phyloP scores from a whole-genome alignment of 2,888 invertebrate species.

The Diaprepes abbreviatus region DNA sequence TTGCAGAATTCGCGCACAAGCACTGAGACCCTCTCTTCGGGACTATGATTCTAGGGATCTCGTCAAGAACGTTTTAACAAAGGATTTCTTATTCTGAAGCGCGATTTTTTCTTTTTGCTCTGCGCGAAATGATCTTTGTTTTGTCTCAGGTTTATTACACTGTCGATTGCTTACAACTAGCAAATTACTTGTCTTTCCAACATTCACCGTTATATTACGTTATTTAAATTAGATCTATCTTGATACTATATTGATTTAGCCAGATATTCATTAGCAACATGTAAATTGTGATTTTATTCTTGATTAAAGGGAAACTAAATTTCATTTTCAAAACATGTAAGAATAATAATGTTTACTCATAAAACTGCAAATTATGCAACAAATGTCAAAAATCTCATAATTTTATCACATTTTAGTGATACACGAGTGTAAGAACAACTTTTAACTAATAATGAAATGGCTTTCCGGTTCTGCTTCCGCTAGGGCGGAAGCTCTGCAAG shows the following conservation, averaged over 20 bases:
- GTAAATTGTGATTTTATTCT: no score
- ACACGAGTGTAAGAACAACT: no score
- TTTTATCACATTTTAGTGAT: no score
- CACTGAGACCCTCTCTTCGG: conserved; percentile 55
- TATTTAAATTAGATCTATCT: not conserved
- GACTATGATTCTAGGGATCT: conserved; percentile 39
- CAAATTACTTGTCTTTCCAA: conserved; percentile 3
- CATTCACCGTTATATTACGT: not conserved
- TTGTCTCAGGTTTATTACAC: conserved; percentile 21
- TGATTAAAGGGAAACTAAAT: no score
- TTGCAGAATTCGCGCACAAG: conserved; percentile 64
- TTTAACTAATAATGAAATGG: no score
- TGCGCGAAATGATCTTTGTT: conserved; percentile 43
- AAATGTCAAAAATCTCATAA: no score
- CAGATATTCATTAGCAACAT: no score
- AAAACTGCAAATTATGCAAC: no score
- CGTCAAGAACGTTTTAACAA: conserved; percentile 40
- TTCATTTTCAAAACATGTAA: no score
- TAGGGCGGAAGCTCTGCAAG: no score
- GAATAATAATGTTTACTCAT: no score
- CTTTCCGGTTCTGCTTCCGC: no score
- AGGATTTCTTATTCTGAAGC: conserved; percentile 40
- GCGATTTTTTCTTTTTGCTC: conserved; percentile 45
- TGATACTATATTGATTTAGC: not conserved
- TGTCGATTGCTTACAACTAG: conserved; percentile 10